Conservation (phyloP, 2,888 invertebrate species). For the Ellobium chinense region DNA sequence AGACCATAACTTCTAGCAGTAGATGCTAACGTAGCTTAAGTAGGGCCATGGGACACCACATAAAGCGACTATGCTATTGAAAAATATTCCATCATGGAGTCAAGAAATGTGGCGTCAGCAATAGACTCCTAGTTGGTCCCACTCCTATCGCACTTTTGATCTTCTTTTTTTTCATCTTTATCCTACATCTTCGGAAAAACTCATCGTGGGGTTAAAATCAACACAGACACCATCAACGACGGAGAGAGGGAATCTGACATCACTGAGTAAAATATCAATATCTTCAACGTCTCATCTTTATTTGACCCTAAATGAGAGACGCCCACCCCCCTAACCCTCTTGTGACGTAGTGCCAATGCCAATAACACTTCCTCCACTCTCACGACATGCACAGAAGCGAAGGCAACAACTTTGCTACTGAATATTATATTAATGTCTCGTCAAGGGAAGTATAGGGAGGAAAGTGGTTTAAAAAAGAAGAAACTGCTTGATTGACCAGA, state of each 20-base stretch:
- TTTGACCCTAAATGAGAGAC: neutral
- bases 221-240: neutral
- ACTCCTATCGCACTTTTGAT: too few relatives aligned
- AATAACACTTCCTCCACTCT: neutral
- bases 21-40: too few relatives aligned
- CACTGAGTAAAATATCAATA: neutral
- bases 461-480: neutral
- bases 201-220: neutral
- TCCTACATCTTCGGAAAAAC: neutral
- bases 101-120: too few relatives aligned
- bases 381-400: neutral
- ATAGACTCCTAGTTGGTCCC: too few relatives aligned
- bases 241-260: neutral
- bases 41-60: too few relatives aligned
- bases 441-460: neutral
- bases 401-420: neutral
- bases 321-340: too few relatives aligned
- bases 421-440: too few relatives aligned
- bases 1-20: too few relatives aligned
- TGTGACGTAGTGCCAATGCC: neutral
- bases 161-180: neutral
- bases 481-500: conserved; percentile 16
- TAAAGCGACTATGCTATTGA: too few relatives aligned
- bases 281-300: conserved; percentile 2
- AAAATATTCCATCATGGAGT: too few relatives aligned